A percentile compares a stretch with the other conserved stretches of the same genome.
These are phyloP conservation scores for Thunnus albacares DNA, from an alignment of 2,797 vertebrate genomes.

Conservation along the genomic window DNA sequence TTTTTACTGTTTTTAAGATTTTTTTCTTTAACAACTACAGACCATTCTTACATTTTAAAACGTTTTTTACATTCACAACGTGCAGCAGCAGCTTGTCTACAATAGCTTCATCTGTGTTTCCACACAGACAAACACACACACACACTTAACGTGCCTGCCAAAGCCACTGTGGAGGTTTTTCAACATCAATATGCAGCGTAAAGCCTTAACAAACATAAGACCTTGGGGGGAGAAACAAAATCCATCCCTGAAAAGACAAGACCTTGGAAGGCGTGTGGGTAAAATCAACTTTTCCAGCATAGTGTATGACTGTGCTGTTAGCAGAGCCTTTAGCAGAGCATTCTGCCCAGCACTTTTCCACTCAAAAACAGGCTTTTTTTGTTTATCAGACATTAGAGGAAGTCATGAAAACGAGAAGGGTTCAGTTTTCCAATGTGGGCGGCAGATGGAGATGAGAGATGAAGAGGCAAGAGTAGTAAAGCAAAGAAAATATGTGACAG, in stretches of 20 bases:
- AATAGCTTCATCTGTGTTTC: conserved; percentile 6
- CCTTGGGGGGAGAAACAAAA: conserved; percentile 24
- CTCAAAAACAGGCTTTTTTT: neutral
- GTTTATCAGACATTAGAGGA: conserved; percentile 21
- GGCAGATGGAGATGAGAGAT: conserved; percentile 3
- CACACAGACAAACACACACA: neutral
- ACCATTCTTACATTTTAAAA: neutral
- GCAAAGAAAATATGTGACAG: neutral
- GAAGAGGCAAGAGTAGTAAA: conserved; percentile 12
- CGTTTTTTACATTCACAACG: neutral
- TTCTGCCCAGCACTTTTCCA: conserved; percentile 7
- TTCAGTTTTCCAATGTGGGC: conserved; percentile 2
- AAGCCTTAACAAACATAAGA: conserved; percentile 32
- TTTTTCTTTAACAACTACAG: neutral
- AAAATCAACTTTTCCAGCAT: conserved; percentile 28
- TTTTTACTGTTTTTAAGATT: neutral
- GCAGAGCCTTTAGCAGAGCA: conserved; percentile 12
- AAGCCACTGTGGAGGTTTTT: conserved; percentile 8
- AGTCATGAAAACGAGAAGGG: neutral
- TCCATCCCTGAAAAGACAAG: conserved; percentile 34
- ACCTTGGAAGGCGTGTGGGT: conserved; percentile 34
- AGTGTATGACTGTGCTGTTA: neutral
- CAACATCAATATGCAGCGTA: conserved; percentile 25
- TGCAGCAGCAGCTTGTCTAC: conserved; percentile 4
- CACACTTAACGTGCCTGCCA: neutral